Percentiles rank a stretch among this genome's conserved stretches.
phyloP scores from a whole-genome alignment of 2,113 vertebrate species.

The Dolichallabes microphthalmus region DNA sequence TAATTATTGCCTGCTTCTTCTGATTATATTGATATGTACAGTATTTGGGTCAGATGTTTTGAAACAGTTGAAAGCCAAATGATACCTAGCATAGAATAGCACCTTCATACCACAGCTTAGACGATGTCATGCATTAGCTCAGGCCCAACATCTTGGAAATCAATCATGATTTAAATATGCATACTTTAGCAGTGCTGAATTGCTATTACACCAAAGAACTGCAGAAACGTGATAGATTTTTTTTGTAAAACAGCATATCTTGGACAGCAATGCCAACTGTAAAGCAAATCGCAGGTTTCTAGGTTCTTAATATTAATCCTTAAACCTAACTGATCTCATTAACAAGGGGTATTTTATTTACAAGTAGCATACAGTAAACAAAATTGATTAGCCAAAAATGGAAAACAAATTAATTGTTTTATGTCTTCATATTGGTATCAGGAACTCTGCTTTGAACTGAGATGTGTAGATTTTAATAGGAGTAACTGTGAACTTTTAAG shows the following conservation, averaged over 20 bases:
- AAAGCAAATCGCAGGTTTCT: background rate
- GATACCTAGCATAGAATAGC: too few species aligned
- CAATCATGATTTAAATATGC: background rate
- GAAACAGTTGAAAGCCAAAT: background rate
- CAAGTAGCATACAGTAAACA: background rate
- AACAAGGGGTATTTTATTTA: background rate
- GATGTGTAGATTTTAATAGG: background rate
- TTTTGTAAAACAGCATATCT: background rate
- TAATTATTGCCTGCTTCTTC: background rate
- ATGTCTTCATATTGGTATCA: background rate
- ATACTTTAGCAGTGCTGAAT: background rate
- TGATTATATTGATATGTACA: background rate
- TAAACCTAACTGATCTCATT: background rate
- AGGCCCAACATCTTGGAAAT: background rate
- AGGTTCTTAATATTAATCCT: background rate
- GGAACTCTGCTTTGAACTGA: background rate
- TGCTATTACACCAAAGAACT: background rate
- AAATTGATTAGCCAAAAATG: background rate
- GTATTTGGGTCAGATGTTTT: background rate
- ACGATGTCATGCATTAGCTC: background rate
- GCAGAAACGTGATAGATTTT: background rate
- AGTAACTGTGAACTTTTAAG: background rate
- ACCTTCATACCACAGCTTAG: background rate
- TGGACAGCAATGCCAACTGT: background rate
- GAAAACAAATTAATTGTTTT: background rate